Conservation (phyloP, 2,888 invertebrate species). For the Agonopterix heracliana region DNA sequence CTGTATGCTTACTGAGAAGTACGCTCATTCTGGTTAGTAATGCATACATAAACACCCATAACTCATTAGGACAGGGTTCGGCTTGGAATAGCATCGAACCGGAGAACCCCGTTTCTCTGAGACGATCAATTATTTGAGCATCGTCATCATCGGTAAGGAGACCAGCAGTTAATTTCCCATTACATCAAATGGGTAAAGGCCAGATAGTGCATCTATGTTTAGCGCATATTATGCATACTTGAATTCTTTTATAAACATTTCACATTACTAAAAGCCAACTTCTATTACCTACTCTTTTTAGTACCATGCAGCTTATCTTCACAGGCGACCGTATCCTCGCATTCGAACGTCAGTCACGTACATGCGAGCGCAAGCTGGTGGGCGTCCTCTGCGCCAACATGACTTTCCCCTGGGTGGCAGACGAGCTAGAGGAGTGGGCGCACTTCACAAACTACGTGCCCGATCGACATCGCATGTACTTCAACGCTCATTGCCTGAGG, state of each 20-base stretch:
- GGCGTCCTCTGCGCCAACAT: conserved; percentile 67
- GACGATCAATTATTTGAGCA: too few relatives aligned
- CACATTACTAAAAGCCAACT: too few relatives aligned
- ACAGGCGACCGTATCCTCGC: conserved; percentile 51
- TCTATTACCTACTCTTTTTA: too few relatives aligned
- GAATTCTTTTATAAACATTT: too few relatives aligned
- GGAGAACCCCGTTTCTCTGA: too few relatives aligned
- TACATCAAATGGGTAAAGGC: too few relatives aligned
- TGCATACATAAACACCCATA: neutral
- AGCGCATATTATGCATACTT: too few relatives aligned
- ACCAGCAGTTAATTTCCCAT: too few relatives aligned
- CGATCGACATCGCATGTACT: conserved; percentile 63
- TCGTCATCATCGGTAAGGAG: too few relatives aligned
- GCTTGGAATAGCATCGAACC: too few relatives aligned
- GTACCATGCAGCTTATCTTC: too few relatives aligned
- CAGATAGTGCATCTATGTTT: too few relatives aligned
- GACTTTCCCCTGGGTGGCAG: conserved; percentile 67
- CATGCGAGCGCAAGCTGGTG: conserved; percentile 52
- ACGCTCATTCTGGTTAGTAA: conserved; percentile 40
- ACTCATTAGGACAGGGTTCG: neutral
- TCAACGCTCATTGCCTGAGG: conserved; percentile 66
- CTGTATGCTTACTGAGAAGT: conserved; percentile 42
- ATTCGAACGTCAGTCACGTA: conserved; percentile 43
- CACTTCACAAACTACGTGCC: conserved; percentile 51
- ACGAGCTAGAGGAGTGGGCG: conserved; percentile 70